A percentile compares a stretch with the other conserved stretches of the same genome.
Evolutionary conservation across 2,113 vertebrate genomes (phyloP).

Genomic region (Columba livia): DNA sequence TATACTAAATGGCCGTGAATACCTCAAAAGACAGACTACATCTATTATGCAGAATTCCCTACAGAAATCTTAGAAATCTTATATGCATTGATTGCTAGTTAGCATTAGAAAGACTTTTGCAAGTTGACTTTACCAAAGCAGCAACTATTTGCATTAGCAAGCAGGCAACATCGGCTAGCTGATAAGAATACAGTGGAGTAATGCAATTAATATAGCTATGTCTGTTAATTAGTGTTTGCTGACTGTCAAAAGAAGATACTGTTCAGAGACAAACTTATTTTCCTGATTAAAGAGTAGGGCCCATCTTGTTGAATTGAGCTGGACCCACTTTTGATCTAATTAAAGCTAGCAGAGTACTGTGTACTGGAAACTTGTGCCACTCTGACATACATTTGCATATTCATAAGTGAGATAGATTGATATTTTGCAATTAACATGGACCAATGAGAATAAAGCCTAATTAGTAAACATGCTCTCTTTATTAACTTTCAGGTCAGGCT

Average conservation of each 20-base stretch:
- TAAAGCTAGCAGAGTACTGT: constrained; percentile 71
- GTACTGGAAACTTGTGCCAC: constrained; percentile 69
- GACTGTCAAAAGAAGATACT: constrained; percentile 78
- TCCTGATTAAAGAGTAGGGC: constrained; percentile 77
- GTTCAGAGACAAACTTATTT: constrained; percentile 78
- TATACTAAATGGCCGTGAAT: constrained; percentile 75
- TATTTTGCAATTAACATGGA: constrained; percentile 81
- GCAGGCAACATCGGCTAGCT: constrained; percentile 72
- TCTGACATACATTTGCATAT: constrained; percentile 80
- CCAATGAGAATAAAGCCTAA: constrained; percentile 78
- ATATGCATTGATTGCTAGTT: constrained; percentile 79
- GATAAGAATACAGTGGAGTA: constrained; percentile 76
- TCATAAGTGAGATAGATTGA: constrained; percentile 78
- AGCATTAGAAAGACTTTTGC: constrained; percentile 77
- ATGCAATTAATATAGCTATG: constrained; percentile 83
- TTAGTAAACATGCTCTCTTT: constrained; percentile 81
- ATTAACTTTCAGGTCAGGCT: constrained; percentile 79
- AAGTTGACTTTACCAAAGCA: constrained; percentile 73
- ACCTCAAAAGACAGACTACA: constrained; percentile 76
- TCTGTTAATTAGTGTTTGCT: constrained; percentile 83
- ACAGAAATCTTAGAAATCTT: constrained; percentile 81
- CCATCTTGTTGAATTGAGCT: constrained; percentile 72
- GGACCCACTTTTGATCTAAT: constrained; percentile 80
- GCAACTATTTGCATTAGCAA: constrained; percentile 77
- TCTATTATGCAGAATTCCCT: constrained; percentile 81